Conservation (phyloP, 1,140 invertebrate species). For the Drosophila ambigua region DNA sequence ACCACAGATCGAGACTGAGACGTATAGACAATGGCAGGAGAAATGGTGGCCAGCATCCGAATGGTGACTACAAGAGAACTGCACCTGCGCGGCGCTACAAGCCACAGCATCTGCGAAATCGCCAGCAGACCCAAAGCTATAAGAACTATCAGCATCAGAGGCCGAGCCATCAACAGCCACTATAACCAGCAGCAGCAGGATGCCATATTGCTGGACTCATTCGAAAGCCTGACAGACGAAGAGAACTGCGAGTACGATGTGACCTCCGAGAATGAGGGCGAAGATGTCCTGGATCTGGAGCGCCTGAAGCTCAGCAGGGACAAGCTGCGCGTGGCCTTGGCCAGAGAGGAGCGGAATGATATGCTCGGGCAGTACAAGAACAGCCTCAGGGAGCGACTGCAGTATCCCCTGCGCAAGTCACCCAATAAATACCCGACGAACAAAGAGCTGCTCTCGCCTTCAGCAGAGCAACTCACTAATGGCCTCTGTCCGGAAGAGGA, state of each 20-base stretch:
- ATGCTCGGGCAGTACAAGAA: constrained; percentile 43
- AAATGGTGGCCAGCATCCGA: background rate
- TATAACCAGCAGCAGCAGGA: constrained; percentile 28
- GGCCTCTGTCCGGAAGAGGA: constrained; percentile 13
- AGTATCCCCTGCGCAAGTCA: constrained; percentile 42
- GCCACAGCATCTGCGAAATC: constrained; percentile 1
- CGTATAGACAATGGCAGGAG: constrained; percentile 19
- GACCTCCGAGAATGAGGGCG: constrained; percentile 50
- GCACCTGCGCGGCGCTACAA: constrained; percentile 17
- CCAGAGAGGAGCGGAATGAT: constrained; percentile 37
- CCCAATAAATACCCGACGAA: constrained; percentile 29
- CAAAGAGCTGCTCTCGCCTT: constrained; percentile 9
- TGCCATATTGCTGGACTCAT: constrained; percentile 39
- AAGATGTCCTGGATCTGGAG: constrained; percentile 40
- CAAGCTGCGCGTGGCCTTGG: constrained; percentile 69
- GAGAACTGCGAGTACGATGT: constrained; percentile 53
- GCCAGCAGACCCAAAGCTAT: constrained; percentile 3
- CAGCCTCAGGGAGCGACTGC: constrained; percentile 57
- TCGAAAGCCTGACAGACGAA: constrained; percentile 52
- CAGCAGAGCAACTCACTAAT: constrained; percentile 1
- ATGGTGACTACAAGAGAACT: constrained; percentile 15
- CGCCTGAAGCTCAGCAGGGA: constrained; percentile 52
- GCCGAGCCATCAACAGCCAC: constrained; percentile 9
- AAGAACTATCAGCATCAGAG: background rate
- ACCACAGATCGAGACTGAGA: constrained; percentile 36